A percentile compares a stretch with the other conserved stretches of the same genome.
Conservation (phyloP, 92 coral and sea anemone species). For the Blastomussa wellsi region DNA sequence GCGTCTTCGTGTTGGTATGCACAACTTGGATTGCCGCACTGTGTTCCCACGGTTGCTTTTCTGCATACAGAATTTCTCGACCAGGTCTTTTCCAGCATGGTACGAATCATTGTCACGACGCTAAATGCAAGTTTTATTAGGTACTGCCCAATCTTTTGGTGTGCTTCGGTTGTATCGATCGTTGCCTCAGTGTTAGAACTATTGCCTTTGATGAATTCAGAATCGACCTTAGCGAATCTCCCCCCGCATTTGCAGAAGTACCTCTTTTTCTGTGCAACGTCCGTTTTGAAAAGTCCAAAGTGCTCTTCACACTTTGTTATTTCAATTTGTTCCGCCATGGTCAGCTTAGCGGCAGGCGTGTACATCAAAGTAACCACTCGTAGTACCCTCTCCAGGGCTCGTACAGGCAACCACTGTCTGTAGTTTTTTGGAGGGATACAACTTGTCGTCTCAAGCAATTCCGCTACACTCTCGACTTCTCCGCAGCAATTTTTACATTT, state of each 20-base stretch:
- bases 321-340: conserved; percentile 39
- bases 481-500: conserved; percentile 66
- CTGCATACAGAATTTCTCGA: conserved; percentile 25
- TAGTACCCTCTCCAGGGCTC: conserved; percentile 64
- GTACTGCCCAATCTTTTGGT: conserved; percentile 33
- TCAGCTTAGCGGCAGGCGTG: conserved; percentile 39
- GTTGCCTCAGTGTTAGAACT: conserved; percentile 20
- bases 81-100: conserved; percentile 12
- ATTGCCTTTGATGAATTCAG: conserved; percentile 15
- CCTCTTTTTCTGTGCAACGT: conserved; percentile 12
- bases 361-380: conserved; percentile 50
- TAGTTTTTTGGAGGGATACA: conserved; percentile 17
- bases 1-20: conserved; percentile 47
- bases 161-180: conserved; percentile 51
- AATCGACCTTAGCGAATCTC: conserved; percentile 41
- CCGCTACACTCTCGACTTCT: conserved; percentile 66
- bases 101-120: conserved; percentile 24
- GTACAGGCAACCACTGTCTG: conserved; percentile 48
- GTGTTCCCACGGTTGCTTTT: conserved; percentile 4
- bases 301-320: conserved; percentile 58
- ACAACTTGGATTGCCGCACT: conserved; percentile 26
- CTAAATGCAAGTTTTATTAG: conserved; percentile 24
- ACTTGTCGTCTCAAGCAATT: conserved; percentile 33
- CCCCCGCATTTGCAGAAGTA: conserved; percentile 36
- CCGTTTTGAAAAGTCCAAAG: conserved; percentile 72